Base-by-base conservation (phyloP, 2,113 vertebrate species). In the human region DNA sequence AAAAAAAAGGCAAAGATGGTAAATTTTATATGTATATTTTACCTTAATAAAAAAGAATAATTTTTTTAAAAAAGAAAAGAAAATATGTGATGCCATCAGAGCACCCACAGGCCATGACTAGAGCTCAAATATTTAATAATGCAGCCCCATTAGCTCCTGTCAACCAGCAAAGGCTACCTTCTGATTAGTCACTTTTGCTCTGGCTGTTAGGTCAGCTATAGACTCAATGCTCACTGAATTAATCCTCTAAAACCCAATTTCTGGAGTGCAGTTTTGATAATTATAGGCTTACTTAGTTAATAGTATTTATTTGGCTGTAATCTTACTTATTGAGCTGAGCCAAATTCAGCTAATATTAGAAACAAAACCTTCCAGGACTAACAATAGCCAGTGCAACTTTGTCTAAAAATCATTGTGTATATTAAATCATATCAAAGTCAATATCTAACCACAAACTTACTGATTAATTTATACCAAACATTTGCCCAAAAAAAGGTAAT, bases 311-410 rank as follows among this genome's bases (percentile, higher is more conserved):
- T 94, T 96, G 40, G 8, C 38, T 87, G 5, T 73, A 90, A 96
- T 90, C 72, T 83, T 97, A 80, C 52, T 68, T 82, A 94, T 30
- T 90, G 38, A 79, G 45, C 59, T 94, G 13, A 96, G 14, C n/a
- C 66, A 95, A 82, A 97, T 87, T 90, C 73, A 92, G 87, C 59
- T 93, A 94, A 86, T 78, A 81, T 40, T 78, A 93, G 73, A 89
- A 95, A 84, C 84, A 93, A 95, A 95, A 48, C 61, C 61, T 64
- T 64, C 61, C 27, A 72, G 27, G 25, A 32, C 18, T 85, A 86
- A 79, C 35, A 64, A 64, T 70, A 95, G 35, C 76, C 43, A 30
- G 7, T 68, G 0, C 35, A 78, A 38, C 82, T 72, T 88, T 81
- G 72, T 59, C 40, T 84, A 92, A 94, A 50, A 87, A 48, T 91